phyloP scores from a whole-genome alignment of 2,113 vertebrate genomes.

The Geococcyx californianus region DNA sequence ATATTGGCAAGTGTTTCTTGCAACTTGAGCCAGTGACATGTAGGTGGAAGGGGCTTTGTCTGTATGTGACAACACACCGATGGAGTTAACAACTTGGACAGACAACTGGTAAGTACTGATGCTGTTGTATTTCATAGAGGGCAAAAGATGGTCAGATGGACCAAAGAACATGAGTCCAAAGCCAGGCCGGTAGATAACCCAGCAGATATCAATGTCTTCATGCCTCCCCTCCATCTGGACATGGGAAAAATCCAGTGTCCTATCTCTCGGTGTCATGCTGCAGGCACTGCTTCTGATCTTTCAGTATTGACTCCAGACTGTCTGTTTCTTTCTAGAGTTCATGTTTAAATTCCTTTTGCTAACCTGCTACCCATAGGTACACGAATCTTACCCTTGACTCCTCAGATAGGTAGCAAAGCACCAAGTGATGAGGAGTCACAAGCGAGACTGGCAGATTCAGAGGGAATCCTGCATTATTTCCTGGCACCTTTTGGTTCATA shows the following conservation, averaged over 20 bases:
- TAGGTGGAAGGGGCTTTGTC: background rate
- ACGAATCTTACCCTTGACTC: background rate
- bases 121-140: rapidly evolving
- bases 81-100: background rate
- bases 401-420: background rate
- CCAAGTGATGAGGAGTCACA: background rate
- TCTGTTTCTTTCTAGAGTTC: background rate
- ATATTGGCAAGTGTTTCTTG: background rate
- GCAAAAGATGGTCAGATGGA: background rate
- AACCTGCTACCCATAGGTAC: background rate
- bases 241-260: background rate
- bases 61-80: background rate
- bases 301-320: background rate
- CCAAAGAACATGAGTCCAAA: background rate
- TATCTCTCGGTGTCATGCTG: background rate
- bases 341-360: background rate
- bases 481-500: background rate
- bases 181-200: rapidly evolving
- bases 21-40: rapidly evolving
- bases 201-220: background rate
- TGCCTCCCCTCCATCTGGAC: background rate
- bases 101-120: background rate
- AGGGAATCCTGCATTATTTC: background rate
- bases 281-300: background rate
- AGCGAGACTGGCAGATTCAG: background rate